Percentiles rank a stretch among this genome's conserved stretches.
Conservation (phyloP, 2,888 invertebrate species). For the Acleris emargana region DNA sequence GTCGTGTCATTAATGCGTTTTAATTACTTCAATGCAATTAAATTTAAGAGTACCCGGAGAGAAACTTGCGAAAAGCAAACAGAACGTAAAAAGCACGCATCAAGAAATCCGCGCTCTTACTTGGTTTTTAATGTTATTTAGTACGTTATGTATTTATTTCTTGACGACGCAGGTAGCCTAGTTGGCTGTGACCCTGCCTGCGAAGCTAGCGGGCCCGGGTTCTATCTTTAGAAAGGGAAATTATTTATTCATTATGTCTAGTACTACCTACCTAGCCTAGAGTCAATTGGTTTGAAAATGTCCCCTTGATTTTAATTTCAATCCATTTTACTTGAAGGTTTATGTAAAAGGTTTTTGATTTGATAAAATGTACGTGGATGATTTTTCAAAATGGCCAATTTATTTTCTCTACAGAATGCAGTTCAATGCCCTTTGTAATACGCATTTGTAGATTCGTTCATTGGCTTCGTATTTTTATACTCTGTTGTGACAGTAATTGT, state of each 20-base stretch:
- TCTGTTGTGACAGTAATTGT: constrained; percentile 30
- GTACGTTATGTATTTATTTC: neutral
- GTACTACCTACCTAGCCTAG: too few relatives aligned
- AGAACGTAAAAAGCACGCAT: constrained; percentile 8
- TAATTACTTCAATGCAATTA: constrained; percentile 13
- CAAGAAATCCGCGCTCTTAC: constrained; percentile 5
- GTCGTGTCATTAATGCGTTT: neutral
- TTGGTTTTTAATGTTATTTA: neutral
- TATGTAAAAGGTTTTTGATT: too few relatives aligned
- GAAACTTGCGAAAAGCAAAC: constrained; percentile 17
- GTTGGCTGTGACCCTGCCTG: too few relatives aligned
- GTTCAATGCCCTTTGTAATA: constrained; percentile 16
- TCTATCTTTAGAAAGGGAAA: too few relatives aligned
- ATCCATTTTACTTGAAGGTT: too few relatives aligned
- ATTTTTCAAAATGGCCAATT: too few relatives aligned
- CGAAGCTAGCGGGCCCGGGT: too few relatives aligned
- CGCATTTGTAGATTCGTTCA: constrained; percentile 20
- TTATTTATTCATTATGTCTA: too few relatives aligned
- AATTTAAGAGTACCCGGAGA: constrained; percentile 7
- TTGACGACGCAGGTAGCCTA: too few relatives aligned
- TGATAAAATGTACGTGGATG: too few relatives aligned
- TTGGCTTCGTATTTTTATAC: constrained; percentile 27
- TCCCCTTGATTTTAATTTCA: too few relatives aligned
- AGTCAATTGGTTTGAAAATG: too few relatives aligned
- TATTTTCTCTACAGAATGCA: neutral